Conservation (phyloP, 2,888 invertebrate genomes). For the Trilocha varians region DNA sequence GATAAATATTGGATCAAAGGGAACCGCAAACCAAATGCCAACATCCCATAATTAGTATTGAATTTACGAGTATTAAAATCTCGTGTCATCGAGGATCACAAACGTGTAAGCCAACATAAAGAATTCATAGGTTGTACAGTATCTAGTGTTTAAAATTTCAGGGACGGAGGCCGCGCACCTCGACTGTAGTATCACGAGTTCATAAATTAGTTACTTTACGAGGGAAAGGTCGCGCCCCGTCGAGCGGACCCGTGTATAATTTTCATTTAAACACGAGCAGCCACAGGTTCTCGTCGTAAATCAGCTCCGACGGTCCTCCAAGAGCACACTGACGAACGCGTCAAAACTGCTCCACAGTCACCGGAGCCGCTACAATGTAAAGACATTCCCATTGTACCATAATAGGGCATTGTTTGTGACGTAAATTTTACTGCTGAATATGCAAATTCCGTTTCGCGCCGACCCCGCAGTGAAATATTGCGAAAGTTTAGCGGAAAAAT, state of each 20-base stretch:
- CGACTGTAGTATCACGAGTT: slow-evolving; percentile 54
- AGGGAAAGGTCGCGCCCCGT: slow-evolving; percentile 55
- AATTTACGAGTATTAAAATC: neutral
- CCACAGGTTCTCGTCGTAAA: slow-evolving; percentile 62
- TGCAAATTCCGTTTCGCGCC: slow-evolving; percentile 61
- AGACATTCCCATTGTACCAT: slow-evolving; percentile 67
- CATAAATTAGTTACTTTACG: slow-evolving; percentile 67
- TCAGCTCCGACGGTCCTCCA: slow-evolving; percentile 49
- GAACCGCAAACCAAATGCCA: too few relatives aligned
- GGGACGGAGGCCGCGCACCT: slow-evolving; percentile 49
- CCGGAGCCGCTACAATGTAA: slow-evolving; percentile 54
- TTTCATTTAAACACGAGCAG: slow-evolving; percentile 63
- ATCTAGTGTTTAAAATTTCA: slow-evolving; percentile 60
- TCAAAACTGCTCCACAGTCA: slow-evolving; percentile 16
- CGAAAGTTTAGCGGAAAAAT: slow-evolving; percentile 60
- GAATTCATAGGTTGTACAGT: slow-evolving; percentile 47
- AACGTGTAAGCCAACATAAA: slow-evolving; percentile 40
- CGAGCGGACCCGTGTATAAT: slow-evolving; percentile 57
- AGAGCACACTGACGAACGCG: slow-evolving; percentile 25
- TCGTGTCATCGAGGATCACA: slow-evolving; percentile 12
- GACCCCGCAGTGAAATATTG: slow-evolving; percentile 62
- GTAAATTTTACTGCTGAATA: slow-evolving; percentile 67
- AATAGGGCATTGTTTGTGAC: slow-evolving; percentile 68
- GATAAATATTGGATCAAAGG: too few relatives aligned
- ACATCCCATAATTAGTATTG: neutral